phyloP scores from a whole-genome alignment of 2,888 invertebrate genomes.

The Sthenelais limicola region DNA sequence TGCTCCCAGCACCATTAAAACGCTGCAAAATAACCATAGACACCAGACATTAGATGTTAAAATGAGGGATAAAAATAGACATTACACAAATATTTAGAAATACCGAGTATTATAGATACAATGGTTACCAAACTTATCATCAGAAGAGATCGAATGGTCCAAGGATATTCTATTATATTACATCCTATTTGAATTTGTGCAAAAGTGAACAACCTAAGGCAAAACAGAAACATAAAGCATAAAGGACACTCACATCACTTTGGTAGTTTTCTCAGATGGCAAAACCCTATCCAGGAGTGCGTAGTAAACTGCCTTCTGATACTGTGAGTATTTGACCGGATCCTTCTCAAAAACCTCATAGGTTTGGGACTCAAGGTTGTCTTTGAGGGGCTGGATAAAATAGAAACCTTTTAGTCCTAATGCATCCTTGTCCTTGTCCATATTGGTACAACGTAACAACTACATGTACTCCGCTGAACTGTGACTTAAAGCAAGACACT shows the following conservation, averaged over 20 bases:
- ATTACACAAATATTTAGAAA: not conserved
- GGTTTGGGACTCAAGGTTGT: constrained; percentile 94
- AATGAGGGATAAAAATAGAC: not conserved
- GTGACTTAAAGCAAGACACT: no score
- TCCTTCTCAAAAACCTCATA: constrained; percentile 99
- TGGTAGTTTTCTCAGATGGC: constrained; percentile 74
- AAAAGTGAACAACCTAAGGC: no score
- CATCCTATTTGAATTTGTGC: no score
- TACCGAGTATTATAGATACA: no score
- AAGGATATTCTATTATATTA: no score
- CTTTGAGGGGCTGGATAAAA: constrained; percentile 93
- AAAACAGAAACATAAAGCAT: no score
- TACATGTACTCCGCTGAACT: no score
- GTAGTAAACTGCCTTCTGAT: constrained; percentile 80
- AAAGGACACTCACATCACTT: constrained; percentile 75
- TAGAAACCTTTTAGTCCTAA: no score
- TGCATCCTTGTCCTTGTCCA: no score
- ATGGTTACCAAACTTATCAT: no score
- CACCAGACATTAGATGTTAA: not conserved
- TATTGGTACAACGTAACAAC: no score
- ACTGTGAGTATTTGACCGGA: constrained; percentile 88
- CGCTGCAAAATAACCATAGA: constrained; percentile 58
- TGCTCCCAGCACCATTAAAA: constrained; percentile 76
- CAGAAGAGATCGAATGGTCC: no score
- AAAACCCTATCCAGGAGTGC: constrained; percentile 80